A percentile compares a stretch with the other conserved stretches of the same genome.
phyloP scores from a whole-genome alignment of 1,140 invertebrate genomes.

The Tenebrio molitor region DNA sequence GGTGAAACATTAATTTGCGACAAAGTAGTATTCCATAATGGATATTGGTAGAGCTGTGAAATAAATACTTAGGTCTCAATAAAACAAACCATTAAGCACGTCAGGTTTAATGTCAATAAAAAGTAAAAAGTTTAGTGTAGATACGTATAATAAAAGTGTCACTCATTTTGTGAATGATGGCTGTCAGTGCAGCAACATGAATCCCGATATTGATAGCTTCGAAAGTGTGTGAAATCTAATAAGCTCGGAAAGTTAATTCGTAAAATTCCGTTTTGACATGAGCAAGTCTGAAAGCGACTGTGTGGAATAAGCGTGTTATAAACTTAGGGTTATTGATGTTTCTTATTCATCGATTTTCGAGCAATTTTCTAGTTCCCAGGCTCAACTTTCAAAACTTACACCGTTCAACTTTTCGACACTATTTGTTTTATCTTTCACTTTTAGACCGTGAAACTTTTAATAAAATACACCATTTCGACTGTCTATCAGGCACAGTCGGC shows the following conservation, averaged over 20 bases:
- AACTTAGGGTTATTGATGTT: conserved; percentile 26
- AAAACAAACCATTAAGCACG: conserved; percentile 37
- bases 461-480: conserved; percentile 30
- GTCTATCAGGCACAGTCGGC: conserved; percentile 22
- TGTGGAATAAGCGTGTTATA: conserved; percentile 32
- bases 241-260: conserved; percentile 13
- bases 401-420: conserved; percentile 1
- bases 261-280: conserved; percentile 26
- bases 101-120: conserved; percentile 38
- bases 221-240: conserved; percentile 36
- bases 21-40: conserved; percentile 35
- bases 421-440: conserved; percentile 31
- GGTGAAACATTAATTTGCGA: conserved; percentile 30
- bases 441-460: conserved; percentile 31
- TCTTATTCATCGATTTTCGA: conserved; percentile 38
- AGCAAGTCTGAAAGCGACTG: conserved; percentile 2
- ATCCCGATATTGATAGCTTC: conserved; percentile 10
- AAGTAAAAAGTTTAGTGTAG: conserved; percentile 35
- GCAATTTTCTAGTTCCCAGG: conserved; percentile 35
- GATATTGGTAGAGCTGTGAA: conserved; percentile 27
- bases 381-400: conserved; percentile 6
- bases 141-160: conserved; percentile 27
- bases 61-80: conserved; percentile 39
- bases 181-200: conserved; percentile 20
- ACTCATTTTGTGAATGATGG: conserved; percentile 23